Conservation (phyloP, 2,113 vertebrate species). For the Tursiops truncatus region DNA sequence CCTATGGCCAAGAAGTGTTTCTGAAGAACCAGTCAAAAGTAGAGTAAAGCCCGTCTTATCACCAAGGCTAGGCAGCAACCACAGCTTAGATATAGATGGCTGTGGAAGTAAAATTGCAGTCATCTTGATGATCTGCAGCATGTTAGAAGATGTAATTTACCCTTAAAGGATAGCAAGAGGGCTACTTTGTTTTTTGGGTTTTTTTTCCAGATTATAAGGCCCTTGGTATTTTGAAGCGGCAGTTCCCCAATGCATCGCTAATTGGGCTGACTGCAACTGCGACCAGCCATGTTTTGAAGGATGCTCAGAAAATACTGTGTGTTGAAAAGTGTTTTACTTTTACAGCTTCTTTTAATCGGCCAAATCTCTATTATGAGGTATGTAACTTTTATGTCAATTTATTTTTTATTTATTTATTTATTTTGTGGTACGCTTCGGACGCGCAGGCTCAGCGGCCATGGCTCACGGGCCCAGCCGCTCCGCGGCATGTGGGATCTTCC, state of each 20-base stretch:
- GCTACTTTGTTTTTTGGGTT: background rate
- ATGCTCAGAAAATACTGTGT: slow-evolving; percentile 94
- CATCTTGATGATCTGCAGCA: background rate
- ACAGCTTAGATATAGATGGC: background rate
- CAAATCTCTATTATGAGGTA: slow-evolving; percentile 97
- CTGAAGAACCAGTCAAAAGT: background rate
- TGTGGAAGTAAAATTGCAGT: background rate
- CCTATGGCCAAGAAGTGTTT: background rate
- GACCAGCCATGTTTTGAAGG: slow-evolving; percentile 91
- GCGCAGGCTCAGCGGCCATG: no score
- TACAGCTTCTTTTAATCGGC: slow-evolving; percentile 94
- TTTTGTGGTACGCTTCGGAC: no score
- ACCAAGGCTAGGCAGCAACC: background rate
- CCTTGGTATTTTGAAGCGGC: slow-evolving; percentile 96
- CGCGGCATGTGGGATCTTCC: no score
- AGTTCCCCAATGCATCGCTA: slow-evolving; percentile 92
- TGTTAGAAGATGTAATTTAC: background rate
- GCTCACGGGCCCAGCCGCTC: no score
- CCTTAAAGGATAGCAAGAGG: background rate
- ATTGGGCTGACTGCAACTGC: slow-evolving; percentile 97
- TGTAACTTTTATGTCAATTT: background rate
- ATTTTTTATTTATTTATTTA: background rate
- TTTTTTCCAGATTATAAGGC: slow-evolving; percentile 92
- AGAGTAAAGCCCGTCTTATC: background rate
- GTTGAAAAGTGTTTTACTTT: slow-evolving; percentile 90